These are phyloP conservation scores for Heliothis subflexa DNA, from an alignment of 1,140 invertebrate species.

Conservation along the genomic window DNA sequence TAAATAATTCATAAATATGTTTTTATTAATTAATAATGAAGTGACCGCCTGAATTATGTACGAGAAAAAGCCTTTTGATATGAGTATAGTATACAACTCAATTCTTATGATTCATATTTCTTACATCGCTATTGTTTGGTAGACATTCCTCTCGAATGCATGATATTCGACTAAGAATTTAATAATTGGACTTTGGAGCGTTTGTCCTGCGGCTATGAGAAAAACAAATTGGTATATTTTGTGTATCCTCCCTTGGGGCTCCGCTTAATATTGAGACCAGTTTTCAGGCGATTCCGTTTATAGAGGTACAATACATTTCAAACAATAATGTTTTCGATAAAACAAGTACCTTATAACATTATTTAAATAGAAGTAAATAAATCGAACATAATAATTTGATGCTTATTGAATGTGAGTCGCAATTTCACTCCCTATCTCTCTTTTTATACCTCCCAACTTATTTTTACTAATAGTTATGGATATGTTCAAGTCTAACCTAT, in stretches of 20 bases:
- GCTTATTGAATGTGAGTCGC: too few relatives aligned
- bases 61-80: constrained; percentile 52
- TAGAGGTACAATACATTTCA: constrained; percentile 15
- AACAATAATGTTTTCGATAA: neutral
- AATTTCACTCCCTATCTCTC: too few relatives aligned
- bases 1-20: constrained; percentile 76
- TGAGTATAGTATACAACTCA: constrained; percentile 59
- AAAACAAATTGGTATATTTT: constrained; percentile 71
- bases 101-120: constrained; percentile 73
- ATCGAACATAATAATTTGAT: too few relatives aligned
- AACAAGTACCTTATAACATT: neutral
- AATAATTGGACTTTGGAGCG: constrained; percentile 70
- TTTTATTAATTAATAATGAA: constrained; percentile 78
- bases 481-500: too few relatives aligned
- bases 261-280: constrained; percentile 57
- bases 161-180: constrained; percentile 66
- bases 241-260: constrained; percentile 61
- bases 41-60: constrained; percentile 58
- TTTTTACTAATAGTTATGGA: too few relatives aligned
- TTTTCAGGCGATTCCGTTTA: constrained; percentile 47
- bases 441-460: too few relatives aligned
- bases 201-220: constrained; percentile 64
- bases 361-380: constrained; percentile 2
- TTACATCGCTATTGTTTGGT: constrained; percentile 67
- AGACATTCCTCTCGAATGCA: constrained; percentile 58